Evolutionary conservation across 2,888 invertebrate genomes (phyloP), one percentile per base, ranked within the genome.

Genomic region (Cynaeus angustus): DNA sequence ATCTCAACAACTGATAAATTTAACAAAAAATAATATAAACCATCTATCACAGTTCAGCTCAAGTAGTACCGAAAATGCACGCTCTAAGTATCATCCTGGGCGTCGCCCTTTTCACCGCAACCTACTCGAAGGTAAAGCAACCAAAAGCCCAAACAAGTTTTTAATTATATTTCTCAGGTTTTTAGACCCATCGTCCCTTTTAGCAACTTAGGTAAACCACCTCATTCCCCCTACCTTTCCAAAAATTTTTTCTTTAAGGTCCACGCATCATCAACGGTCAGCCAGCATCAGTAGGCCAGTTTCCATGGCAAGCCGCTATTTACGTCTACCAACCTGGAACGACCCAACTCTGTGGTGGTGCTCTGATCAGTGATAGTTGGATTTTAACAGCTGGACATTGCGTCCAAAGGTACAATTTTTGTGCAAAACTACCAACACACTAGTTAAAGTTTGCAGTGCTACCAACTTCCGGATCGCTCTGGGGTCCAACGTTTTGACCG

Each of bases 301-400:
- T 52, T 28, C 52, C 52, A 52, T 52, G 52, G 52, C 52, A 52
- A 30, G 52, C 10, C 2, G 52, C 52, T 1, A 14, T 52, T 8
- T 30, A 52, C 16, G 13, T 52, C n/a, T n/a, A 2, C 3, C 9
- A 12, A 28, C 6, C 7, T 0, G 52, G 52, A 3, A 5, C 6
- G 1, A 52, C 30, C 0, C 6, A 26, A 0, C 16, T 52, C 4
- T 52, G 52, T 26, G 52, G 52, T 12, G 52, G 52, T 13, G 28
- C 52, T 10, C 10, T 52, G 3, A 52, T 52, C 8, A 30, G 30
- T 28, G 13, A 26, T 10, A 10, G n/a, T 9, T 52, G 52, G 52
- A 10, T 52, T 30, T 13, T 52, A 8, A 52, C 52, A 52, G 52
- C 52, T 5, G 52, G 13, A 1, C 52, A 52, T 8, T 52, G 52